These are phyloP conservation scores for Semaprochilodus insignis DNA, from an alignment of 2,797 vertebrate genomes.

Conservation along the genomic window DNA sequence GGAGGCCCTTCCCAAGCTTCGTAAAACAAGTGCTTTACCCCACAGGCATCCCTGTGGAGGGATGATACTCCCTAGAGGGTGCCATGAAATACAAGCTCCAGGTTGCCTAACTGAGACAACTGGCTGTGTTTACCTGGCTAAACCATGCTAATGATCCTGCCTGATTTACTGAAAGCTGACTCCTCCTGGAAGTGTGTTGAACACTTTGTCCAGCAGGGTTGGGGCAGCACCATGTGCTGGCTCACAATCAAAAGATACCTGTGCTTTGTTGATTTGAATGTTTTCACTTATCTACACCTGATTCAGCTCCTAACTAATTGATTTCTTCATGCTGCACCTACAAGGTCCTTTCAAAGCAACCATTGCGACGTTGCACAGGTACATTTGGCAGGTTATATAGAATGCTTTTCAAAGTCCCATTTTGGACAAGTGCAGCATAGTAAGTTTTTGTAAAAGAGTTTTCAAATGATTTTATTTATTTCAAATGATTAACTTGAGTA, in stretches of 20 bases:
- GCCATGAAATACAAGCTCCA: not conserved
- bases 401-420: too few species aligned
- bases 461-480: too few species aligned
- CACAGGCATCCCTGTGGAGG: not conserved
- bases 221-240: not conserved
- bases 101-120: not conserved
- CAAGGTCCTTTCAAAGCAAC: not conserved
- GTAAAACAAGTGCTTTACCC: not conserved
- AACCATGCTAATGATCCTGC: not conserved
- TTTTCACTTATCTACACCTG: not conserved
- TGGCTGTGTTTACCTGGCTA: not conserved
- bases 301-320: not conserved
- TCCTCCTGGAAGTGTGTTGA: too few species aligned
- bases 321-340: too few species aligned
- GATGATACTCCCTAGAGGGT: conserved; percentile 24
- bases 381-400: too few species aligned
- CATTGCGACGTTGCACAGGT: too few species aligned
- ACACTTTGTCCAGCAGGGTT: not conserved
- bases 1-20: not conserved
- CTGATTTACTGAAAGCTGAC: not conserved
- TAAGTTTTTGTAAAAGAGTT: too few species aligned
- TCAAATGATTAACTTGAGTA: too few species aligned
- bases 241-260: not conserved
- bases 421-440: too few species aligned
- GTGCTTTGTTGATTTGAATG: not conserved